A percentile compares a stretch with the other conserved stretches of the same genome.
These are phyloP conservation scores for Achroia grisella DNA, from an alignment of 1,140 invertebrate species.

Conservation along the genomic window DNA sequence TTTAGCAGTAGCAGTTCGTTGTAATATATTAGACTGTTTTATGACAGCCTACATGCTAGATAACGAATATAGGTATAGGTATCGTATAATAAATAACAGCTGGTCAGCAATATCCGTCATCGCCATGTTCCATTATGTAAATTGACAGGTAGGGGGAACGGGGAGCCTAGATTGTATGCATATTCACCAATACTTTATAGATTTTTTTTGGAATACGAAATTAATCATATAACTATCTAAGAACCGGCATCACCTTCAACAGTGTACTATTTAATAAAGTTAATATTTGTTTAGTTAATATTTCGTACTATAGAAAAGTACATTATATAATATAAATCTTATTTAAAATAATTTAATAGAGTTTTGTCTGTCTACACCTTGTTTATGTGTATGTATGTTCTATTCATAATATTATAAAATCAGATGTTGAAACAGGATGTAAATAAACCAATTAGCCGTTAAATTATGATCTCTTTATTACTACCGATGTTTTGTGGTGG, in stretches of 20 bases:
- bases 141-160: conserved; percentile 37
- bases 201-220: background rate
- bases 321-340: no score
- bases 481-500: conserved; percentile 11
- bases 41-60: no score
- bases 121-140: conserved; percentile 57
- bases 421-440: background rate
- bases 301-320: no score
- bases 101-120: conserved; percentile 35
- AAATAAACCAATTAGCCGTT: conserved; percentile 12
- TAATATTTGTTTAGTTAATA: no score
- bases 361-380: no score
- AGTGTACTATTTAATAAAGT: no score
- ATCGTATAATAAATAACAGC: conserved; percentile 30
- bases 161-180: conserved; percentile 12
- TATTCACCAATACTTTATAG: conserved; percentile 14
- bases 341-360: no score
- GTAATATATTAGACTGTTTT: no score
- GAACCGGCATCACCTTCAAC: no score
- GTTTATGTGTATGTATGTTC: no score
- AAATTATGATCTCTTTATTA: conserved; percentile 14
- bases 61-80: conserved; percentile 7
- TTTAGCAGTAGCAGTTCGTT: no score
- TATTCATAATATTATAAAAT: background rate
- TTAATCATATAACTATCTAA: no score